A percentile compares a stretch with the other conserved stretches of the same genome.
These are phyloP conservation scores for Erythrocercus mccallii DNA, from an alignment of 2,113 vertebrate genomes.

Conservation along the genomic window DNA sequence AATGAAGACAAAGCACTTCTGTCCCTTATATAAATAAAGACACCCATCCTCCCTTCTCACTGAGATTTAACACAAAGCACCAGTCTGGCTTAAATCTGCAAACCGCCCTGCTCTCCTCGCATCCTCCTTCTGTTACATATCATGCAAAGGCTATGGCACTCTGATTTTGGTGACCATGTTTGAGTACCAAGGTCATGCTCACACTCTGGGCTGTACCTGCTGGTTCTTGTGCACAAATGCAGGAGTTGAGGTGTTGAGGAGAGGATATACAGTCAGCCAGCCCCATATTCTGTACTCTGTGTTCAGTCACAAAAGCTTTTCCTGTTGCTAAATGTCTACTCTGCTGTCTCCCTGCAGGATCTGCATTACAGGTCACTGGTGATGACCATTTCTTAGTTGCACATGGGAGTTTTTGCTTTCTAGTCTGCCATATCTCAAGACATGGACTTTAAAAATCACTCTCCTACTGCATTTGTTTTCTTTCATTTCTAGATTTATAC, in stretches of 20 bases:
- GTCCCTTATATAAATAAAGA: neutral
- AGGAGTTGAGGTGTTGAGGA: neutral
- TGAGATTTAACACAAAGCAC: neutral
- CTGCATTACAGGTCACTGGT: slow-evolving; percentile 36
- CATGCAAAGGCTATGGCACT: rapidly evolving
- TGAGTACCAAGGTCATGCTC: neutral
- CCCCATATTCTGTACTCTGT: neutral
- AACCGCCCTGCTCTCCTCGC: neutral
- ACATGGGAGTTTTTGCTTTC: neutral
- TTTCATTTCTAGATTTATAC: slow-evolving; percentile 25
- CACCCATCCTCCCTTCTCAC: neutral
- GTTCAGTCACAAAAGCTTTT: neutral
- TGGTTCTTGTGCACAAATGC: rapidly evolving
- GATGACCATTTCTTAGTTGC: neutral
- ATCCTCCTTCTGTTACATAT: neutral
- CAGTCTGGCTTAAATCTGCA: neutral
- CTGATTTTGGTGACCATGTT: neutral
- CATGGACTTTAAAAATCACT: neutral
- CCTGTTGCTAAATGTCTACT: neutral
- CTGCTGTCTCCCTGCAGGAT: neutral
- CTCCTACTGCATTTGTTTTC: neutral
- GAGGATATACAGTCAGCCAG: neutral
- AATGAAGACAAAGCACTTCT: neutral
- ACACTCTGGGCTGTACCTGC: rapidly evolving
- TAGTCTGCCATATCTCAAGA: neutral